A percentile compares a stretch with the other conserved stretches of the same genome.
Conservation (phyloP, 2,888 invertebrate species). For the Acrobasis suavella region DNA sequence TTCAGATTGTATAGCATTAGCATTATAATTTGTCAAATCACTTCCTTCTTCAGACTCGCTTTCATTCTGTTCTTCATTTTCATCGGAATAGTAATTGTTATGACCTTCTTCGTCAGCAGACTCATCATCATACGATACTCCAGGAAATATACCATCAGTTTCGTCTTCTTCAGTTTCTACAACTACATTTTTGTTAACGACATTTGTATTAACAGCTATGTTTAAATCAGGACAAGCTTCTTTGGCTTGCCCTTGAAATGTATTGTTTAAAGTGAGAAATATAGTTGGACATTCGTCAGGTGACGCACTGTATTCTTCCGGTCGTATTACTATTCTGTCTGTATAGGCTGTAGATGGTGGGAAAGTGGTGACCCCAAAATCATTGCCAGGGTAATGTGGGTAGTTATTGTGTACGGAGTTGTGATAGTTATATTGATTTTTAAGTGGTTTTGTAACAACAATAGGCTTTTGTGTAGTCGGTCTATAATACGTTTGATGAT, state of each 20-base stretch:
- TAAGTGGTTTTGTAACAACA: conserved; percentile 53
- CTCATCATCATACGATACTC: conserved; percentile 59
- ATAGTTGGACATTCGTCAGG: conserved; percentile 81
- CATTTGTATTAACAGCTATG: conserved; percentile 86
- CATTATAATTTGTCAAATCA: conserved; percentile 64
- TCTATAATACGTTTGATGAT: conserved; percentile 36
- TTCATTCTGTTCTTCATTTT: conserved; percentile 56
- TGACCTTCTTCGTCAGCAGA: conserved; percentile 56
- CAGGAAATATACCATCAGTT: conserved; percentile 56
- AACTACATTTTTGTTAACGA: conserved; percentile 82
- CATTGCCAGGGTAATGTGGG: conserved; percentile 46
- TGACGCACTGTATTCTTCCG: conserved; percentile 70
- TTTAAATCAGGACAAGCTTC: conserved; percentile 87
- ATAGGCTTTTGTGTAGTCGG: conserved; percentile 59
- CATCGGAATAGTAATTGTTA: conserved; percentile 54
- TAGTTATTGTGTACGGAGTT: conserved; percentile 55
- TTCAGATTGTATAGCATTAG: conserved; percentile 48
- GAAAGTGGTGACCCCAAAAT: conserved; percentile 71
- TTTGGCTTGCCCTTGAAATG: conserved; percentile 81
- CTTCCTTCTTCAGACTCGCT: conserved; percentile 65
- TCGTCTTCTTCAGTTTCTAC: conserved; percentile 72
- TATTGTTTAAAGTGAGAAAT: conserved; percentile 79
- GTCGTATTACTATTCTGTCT: conserved; percentile 73
- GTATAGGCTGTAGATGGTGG: conserved; percentile 65
- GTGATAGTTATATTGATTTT: conserved; percentile 57